These are phyloP conservation scores for Heloderma charlesbogerti DNA, from an alignment of 2,113 vertebrate species.

Conservation along the genomic window DNA sequence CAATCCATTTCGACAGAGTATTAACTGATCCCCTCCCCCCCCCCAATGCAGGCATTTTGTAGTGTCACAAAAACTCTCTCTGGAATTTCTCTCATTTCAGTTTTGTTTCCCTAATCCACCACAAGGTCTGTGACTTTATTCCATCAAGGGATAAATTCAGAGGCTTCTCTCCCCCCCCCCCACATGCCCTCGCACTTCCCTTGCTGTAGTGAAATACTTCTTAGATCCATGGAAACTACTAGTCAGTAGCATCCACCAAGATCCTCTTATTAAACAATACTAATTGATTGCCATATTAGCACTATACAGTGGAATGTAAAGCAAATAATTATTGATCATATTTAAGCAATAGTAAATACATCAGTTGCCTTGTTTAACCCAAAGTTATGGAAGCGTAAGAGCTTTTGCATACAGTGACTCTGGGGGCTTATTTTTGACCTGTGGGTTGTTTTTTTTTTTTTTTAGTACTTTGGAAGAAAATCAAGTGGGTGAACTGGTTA, in stretches of 20 bases:
- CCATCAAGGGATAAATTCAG: not conserved
- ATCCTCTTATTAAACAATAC: not conserved
- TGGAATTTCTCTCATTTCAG: not conserved
- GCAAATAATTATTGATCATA: not conserved
- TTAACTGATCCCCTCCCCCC: not conserved
- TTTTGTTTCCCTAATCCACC: not conserved
- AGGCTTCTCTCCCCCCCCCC: not conserved
- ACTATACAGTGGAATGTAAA: constrained; percentile 8
- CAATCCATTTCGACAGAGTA: not conserved
- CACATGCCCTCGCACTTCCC: no score
- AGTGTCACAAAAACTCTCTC: not conserved
- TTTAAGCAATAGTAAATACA: not conserved
- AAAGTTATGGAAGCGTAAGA: no score
- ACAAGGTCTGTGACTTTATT: not conserved
- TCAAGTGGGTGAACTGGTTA: not conserved
- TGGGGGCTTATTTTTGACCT: not conserved
- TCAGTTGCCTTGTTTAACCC: not conserved
- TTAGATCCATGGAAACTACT: not conserved
- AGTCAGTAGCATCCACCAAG: not conserved
- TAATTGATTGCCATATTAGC: not conserved
- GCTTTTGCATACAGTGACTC: not conserved
- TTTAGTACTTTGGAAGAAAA: not conserved
- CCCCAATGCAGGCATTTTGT: not conserved
- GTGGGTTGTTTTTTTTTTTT: not conserved
- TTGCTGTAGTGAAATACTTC: not conserved